Evolutionary conservation across 2,888 invertebrate genomes (phyloP), one percentile per base, ranked within the genome.

Genomic region (Crepidodera aurea): DNA sequence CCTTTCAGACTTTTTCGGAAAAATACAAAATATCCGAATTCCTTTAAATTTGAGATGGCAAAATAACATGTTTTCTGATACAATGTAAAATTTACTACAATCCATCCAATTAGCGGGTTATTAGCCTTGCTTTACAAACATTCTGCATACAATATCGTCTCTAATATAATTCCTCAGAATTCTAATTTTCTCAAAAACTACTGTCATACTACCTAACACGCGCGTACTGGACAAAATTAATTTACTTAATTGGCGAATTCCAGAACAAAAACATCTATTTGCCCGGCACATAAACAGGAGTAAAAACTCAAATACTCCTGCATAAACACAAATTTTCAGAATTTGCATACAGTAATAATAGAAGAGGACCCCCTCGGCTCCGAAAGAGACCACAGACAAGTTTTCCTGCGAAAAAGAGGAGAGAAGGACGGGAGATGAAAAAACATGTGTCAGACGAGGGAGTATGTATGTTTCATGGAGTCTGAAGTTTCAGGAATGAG

Each of bases 321-420:
- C 82, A 75, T 77, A 77, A 79, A 77, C 77, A 76, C 77, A 77
- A 78, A 78, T 78, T 77, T 58, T 58, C 74, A 64, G 68, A 67
- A 79, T 79, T 78, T 78, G 75, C 79, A 79, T 79, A 75, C 71
- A 69, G 73, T 76, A 77, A 76, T 77, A 75, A 75, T 65, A 62
- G 62, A 50, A 44, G 57, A 65, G 50, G 53, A 50, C 55, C 60
- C 25, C 44, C 46, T 62, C 51, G 50, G 19, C 48, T 19, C 53
- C 51, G 59, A 64, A 39, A 63, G 60, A 62, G 64, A 62, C 42
- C 62, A 53, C 29, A 55, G 51, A 46, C 46, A 64, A 59, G 51
- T 58, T 61, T 58, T 64, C 62, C 65, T 39, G 64, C 59, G 66
- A 67, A 65, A 65, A 69, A 65, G 69, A 54, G 53, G 51, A 68